Evolutionary conservation across 2,797 vertebrate genomes (phyloP), one percentile per base, ranked within the genome.

Genomic region (Pagetopsis macropterus): DNA sequence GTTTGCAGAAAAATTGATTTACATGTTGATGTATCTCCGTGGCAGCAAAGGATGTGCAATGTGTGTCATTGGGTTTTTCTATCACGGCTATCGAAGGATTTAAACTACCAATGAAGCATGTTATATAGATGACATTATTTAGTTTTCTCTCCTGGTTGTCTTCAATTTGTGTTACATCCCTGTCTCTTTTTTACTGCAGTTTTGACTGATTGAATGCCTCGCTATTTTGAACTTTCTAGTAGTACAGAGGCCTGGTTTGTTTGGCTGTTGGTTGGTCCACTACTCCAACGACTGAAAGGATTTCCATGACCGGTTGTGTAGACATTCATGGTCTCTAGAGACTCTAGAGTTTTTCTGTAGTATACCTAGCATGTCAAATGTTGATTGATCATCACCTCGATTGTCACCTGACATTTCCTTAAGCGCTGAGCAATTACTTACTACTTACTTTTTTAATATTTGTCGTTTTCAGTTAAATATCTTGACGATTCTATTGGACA

Each of bases 31-130:
- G 12, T 67, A 17, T 70, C 59, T 52, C 50, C 23, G 21, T 41
- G 15, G 31, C 12, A 12, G 15, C 43, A 52, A 15, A 19, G 41
- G 16, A 33, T 21, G 27, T 27, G 27, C 1, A 0, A 5, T 67
- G 9, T 43, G 17, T 33, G 31, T 19, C 3, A 4, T 19, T 41
- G 15, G 31, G 12, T 37, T 3, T 19, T 33, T 11, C 52, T 37
- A 44, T 59, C 15, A 60, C n/a, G 3, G 13, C 50, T 56, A 74
- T 58, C 33, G 45, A 61, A 44, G 2, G 31, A 43, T 68, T 55
- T 55, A n/a, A 15, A 31, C 4, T 55, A 16, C 41, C 31, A 33
- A 48, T 60, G 9, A 2, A 19, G 16, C 23, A 15, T 44, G 5
- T 44, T 49, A 2, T 61, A 37, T 61, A 37, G 14, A 9, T 48